These are phyloP conservation scores for Lipotes vexillifer DNA, from an alignment of 2,113 vertebrate genomes.

Conservation along the genomic window DNA sequence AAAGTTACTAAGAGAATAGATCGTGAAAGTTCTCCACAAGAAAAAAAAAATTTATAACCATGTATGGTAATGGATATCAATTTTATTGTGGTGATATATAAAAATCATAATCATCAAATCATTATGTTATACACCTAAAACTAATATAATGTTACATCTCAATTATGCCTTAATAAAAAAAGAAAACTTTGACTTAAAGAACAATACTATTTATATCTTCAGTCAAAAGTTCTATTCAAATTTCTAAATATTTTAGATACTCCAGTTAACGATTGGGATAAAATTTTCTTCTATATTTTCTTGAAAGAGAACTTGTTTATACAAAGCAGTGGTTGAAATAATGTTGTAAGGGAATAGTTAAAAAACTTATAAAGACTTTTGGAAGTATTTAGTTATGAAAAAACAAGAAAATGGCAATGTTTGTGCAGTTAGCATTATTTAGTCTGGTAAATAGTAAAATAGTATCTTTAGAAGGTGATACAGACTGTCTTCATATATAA, in stretches of 20 bases:
- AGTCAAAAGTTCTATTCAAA: background rate
- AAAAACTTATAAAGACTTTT: background rate
- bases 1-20: background rate
- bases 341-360: background rate
- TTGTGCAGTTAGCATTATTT: background rate
- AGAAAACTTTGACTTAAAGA: background rate
- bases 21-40: background rate
- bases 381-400: conserved; percentile 18
- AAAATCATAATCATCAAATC: background rate
- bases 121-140: background rate
- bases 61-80: background rate
- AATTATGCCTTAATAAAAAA: background rate
- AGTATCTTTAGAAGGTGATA: background rate
- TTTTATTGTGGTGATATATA: background rate
- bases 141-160: background rate
- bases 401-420: background rate
- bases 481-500: background rate
- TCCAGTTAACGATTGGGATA: background rate
- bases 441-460: background rate
- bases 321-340: background rate
- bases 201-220: background rate
- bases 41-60: background rate
- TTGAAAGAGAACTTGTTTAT: background rate
- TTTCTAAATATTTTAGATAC: background rate
- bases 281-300: background rate